phyloP scores from a whole-genome alignment of 1,140 invertebrate genomes.

The Bradynema listronoti region DNA sequence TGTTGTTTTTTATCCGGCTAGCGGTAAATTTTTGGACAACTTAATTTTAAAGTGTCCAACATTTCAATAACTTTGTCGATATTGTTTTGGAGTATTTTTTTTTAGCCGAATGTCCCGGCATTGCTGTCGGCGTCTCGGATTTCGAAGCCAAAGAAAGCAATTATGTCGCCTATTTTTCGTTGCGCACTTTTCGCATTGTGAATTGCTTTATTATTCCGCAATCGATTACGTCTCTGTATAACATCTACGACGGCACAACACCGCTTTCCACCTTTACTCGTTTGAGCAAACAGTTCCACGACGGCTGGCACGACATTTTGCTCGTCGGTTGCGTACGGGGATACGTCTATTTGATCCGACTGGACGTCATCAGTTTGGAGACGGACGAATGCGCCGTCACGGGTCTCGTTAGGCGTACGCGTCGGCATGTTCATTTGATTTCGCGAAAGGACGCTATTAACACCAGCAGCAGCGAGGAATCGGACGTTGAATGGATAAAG shows the following conservation, averaged over 20 bases:
- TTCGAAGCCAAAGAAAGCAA: conserved; percentile 12
- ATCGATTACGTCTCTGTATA: conserved; percentile 16
- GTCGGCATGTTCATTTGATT: neutral
- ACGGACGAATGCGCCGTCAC: neutral
- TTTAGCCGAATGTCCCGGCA: conserved; percentile 8
- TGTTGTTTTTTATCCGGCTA: conserved; percentile 23
- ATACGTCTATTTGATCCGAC: conserved; percentile 8
- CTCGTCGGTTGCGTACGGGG: conserved; percentile 20
- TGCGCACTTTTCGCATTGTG: conserved; percentile 7
- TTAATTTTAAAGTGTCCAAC: neutral
- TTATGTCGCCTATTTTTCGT: conserved; percentile 23
- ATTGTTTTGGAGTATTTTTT: neutral
- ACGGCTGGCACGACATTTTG: conserved; percentile 25
- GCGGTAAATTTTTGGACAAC: neutral
- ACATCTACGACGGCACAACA: conserved; percentile 18
- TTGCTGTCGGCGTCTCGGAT: conserved; percentile 20
- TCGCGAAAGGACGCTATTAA: neutral
- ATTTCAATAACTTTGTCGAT: neutral
- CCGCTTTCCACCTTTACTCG: neutral
- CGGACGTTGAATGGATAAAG: neutral
- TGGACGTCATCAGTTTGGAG: conserved; percentile 4
- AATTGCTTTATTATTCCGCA: conserved; percentile 13
- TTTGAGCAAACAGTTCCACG: conserved; percentile 1
- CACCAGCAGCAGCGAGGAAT: neutral
- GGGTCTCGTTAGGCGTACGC: neutral